phyloP scores from a whole-genome alignment of 2,797 vertebrate genomes.

The Tokudaia tokunoshimensis region DNA sequence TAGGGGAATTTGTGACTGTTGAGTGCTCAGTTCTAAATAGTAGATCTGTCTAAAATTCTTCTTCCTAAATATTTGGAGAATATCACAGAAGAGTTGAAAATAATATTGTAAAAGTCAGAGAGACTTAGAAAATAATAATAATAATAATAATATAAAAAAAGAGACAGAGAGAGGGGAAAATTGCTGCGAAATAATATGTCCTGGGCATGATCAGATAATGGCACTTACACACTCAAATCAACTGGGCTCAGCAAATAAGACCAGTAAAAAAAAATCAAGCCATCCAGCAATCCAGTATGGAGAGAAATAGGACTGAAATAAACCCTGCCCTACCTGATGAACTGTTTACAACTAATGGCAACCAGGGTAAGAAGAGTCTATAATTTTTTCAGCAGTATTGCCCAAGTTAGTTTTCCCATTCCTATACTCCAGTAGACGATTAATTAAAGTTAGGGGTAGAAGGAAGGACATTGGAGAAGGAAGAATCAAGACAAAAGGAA shows the following conservation, averaged over 20 bases:
- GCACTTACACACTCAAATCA: too few species aligned
- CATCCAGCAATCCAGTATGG: too few species aligned
- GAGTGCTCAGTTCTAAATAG: background rate
- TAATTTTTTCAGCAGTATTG: background rate
- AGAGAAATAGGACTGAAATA: too few species aligned
- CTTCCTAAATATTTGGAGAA: background rate
- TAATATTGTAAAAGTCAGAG: background rate
- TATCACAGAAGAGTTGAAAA: background rate
- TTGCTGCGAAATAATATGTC: background rate
- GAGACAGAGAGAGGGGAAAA: too few species aligned
- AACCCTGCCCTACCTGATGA: too few species aligned
- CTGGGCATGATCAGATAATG: background rate
- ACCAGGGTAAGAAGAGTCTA: background rate
- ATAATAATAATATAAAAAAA: too few species aligned
- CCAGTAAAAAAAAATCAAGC: background rate
- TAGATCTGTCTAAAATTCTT: background rate
- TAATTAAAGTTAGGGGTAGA: background rate
- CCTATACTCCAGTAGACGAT: background rate
- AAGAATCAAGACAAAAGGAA: background rate
- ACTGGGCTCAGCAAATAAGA: too few species aligned
- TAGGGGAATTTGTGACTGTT: background rate
- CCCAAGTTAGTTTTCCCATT: background rate
- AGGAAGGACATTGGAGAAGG: background rate
- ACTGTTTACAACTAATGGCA: background rate
- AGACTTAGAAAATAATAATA: too few species aligned